Base-by-base conservation (phyloP, 2,888 invertebrate species). In the Tiphia femorata region DNA sequence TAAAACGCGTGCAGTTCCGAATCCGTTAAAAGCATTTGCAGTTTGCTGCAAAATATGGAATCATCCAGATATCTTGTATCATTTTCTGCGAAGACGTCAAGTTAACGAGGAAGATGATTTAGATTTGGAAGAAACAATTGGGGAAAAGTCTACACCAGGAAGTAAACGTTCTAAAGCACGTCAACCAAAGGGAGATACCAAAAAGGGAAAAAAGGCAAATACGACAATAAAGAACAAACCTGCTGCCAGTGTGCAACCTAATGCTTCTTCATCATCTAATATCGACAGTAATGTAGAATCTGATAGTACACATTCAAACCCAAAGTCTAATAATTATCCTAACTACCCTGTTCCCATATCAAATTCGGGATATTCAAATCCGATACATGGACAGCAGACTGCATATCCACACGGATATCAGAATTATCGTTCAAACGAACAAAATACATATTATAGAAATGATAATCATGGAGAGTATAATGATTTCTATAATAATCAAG, bases 21-120 rank as follows among this genome's bases (percentile, higher is more conserved):
- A 98, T 86, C 98, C 98, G 0, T 86, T 99, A 52, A 97, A 97
- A 84, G 97, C 98, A 1, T 98, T 98, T 84, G 96, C 98, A 16
- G 97, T 98, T 53, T 98, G 98, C 81, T 98, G 97, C 81, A 99
- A 98, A 88, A 96, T 96, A 71, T 96, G 96, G 96, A 96, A 96
- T 81, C 96, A 96, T 84, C 96, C 96, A 0, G 96, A 96, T 81
- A 94, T 96, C 14, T 82, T 96, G 21, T 96, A 94, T 80, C 92
- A 95, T 79, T 95, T 95, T 78, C 83, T 96, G 53, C 92, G 91
- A 77, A 95, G 95, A 79, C 89, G 93, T 40, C 90, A 90, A 60
- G 91, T 92, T 74, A 92, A 91, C 19, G 92, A 91, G 67, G 91
- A 91, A 19, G 90, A 89, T 2, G 95, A 95, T 84, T 87, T 94